Percentiles rank a stretch among this genome's conserved stretches.
Conservation (phyloP, 1,140 invertebrate species). For the Heliothis subflexa region DNA sequence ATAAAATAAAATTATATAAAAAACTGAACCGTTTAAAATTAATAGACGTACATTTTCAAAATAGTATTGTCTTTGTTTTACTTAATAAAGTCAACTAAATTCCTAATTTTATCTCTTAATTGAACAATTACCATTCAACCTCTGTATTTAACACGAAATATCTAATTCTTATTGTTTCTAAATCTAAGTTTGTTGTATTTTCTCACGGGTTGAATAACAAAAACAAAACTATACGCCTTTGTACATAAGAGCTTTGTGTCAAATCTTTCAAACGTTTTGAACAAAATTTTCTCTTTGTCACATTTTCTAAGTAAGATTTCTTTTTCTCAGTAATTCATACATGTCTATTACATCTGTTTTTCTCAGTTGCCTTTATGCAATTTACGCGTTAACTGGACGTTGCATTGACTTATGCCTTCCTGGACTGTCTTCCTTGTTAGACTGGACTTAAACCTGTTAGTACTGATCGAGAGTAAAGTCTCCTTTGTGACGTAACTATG, state of each 20-base stretch:
- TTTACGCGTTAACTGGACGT: slow-evolving; percentile 28
- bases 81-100: too few species aligned
- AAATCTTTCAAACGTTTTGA: too few species aligned
- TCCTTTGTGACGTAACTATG: slow-evolving; percentile 63
- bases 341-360: not conserved
- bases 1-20: not conserved
- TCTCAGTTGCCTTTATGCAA: slow-evolving; percentile 51
- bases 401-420: slow-evolving; percentile 52
- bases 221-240: not conserved
- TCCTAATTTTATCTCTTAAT: not conserved
- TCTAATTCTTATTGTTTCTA: not conserved
- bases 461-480: slow-evolving; percentile 56
- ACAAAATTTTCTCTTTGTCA: not conserved
- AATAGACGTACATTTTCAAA: not conserved
- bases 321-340: not conserved
- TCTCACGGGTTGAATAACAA: slow-evolving; percentile 21
- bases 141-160: not conserved
- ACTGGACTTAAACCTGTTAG: slow-evolving; percentile 49
- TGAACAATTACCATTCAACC: slow-evolving; percentile 20
- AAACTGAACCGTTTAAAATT: not conserved
- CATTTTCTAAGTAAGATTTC: not conserved
- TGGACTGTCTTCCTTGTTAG: slow-evolving; percentile 63
- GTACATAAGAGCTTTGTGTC: too few species aligned
- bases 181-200: not conserved
- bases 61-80: not conserved